Conservation (phyloP, 1,140 invertebrate genomes). For the Calycopis cecrops region DNA sequence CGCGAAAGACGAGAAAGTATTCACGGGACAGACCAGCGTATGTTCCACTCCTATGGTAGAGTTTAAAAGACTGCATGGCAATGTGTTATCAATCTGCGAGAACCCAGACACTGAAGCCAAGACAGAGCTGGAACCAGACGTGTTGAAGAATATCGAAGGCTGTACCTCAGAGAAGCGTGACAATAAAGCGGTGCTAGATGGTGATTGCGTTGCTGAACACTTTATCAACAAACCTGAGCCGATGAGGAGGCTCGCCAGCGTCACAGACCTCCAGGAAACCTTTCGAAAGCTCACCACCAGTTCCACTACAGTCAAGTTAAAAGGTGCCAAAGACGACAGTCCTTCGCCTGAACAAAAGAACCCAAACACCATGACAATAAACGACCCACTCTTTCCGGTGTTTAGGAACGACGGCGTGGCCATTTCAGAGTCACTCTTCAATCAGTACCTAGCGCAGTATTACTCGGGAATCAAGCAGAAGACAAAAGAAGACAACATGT, state of each 20-base stretch:
- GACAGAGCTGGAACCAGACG: slow-evolving; percentile 54
- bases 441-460: slow-evolving; percentile 80
- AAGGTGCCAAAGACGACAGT: slow-evolving; percentile 59
- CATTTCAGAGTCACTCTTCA: slow-evolving; percentile 82
- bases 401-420: slow-evolving; percentile 83
- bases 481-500: slow-evolving; percentile 70
- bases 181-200: slow-evolving; percentile 51
- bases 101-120: slow-evolving; percentile 66
- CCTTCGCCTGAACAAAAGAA: slow-evolving; percentile 56
- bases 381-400: slow-evolving; percentile 85
- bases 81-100: slow-evolving; percentile 82
- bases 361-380: slow-evolving; percentile 79
- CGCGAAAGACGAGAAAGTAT: slow-evolving; percentile 64
- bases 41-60: slow-evolving; percentile 85
- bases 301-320: slow-evolving; percentile 64
- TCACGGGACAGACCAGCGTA: slow-evolving; percentile 80
- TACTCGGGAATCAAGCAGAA: slow-evolving; percentile 73
- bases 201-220: slow-evolving; percentile 64
- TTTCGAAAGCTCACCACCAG: slow-evolving; percentile 73
- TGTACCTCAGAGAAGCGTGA: slow-evolving; percentile 55
- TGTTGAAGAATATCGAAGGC: slow-evolving; percentile 56
- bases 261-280: slow-evolving; percentile 75
- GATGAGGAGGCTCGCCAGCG: slow-evolving; percentile 61
- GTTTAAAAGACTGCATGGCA: slow-evolving; percentile 82
- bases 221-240: slow-evolving; percentile 66